These are phyloP conservation scores for Formica exsecta DNA, from an alignment of 1,140 invertebrate species.

Conservation along the genomic window DNA sequence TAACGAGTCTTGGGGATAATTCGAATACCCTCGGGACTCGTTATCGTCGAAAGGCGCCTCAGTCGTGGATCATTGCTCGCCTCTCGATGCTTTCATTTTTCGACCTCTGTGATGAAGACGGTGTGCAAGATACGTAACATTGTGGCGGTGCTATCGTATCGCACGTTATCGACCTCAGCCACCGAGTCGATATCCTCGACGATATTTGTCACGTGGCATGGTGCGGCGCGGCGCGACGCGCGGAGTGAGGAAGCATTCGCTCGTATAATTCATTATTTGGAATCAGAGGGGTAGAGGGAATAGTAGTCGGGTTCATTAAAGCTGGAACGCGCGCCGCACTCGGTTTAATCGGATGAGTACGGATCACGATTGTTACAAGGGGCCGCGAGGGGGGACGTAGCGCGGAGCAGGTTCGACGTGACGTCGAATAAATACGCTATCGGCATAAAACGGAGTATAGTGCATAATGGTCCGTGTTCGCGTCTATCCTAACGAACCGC, in stretches of 20 bases:
- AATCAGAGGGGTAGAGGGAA: slow-evolving; percentile 18
- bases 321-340: slow-evolving; percentile 38
- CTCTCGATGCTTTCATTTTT: slow-evolving; percentile 38
- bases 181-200: slow-evolving; percentile 58
- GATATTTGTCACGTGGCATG: slow-evolving; percentile 66
- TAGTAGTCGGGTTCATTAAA: slow-evolving; percentile 69
- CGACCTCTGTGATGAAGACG: background rate
- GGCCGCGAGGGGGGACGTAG: background rate
- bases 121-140: background rate
- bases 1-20: slow-evolving; percentile 66
- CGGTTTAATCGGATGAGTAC: slow-evolving; percentile 63
- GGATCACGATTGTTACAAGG: slow-evolving; percentile 62
- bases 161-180: slow-evolving; percentile 32
- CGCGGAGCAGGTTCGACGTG: slow-evolving; percentile 22
- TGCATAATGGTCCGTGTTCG: slow-evolving; percentile 28
- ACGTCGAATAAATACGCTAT: slow-evolving; percentile 59
- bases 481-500: slow-evolving; percentile 44
- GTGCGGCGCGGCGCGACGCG: background rate
- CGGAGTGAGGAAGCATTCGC: slow-evolving; percentile 29
- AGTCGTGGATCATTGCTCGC: background rate
- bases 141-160: background rate
- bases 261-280: slow-evolving; percentile 72
- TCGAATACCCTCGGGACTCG: slow-evolving; percentile 65
- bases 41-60: slow-evolving; percentile 47
- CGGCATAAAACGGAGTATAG: slow-evolving; percentile 32